These are phyloP conservation scores for Ectemnius cavifrons DNA, from an alignment of 2,888 invertebrate species.

Conservation along the genomic window DNA sequence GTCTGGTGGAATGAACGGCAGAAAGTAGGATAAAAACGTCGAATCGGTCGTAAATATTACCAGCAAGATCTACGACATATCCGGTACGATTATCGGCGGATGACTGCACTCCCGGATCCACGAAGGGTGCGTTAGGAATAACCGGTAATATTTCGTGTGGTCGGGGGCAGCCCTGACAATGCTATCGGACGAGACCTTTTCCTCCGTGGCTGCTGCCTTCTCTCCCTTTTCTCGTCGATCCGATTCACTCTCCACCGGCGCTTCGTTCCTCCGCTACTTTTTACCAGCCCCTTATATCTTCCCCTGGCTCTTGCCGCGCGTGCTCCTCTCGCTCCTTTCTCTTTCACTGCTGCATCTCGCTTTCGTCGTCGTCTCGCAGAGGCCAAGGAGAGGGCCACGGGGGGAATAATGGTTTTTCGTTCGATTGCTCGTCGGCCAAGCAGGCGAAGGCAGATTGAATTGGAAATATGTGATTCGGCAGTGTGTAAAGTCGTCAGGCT, in stretches of 20 bases:
- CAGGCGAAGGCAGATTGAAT: conserved; percentile 68
- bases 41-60: conserved; percentile 64
- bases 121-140: conserved; percentile 57
- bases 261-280: conserved; percentile 3
- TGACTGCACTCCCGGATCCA: conserved; percentile 51
- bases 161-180: conserved; percentile 65
- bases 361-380: conserved; percentile 37
- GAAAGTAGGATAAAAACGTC: conserved; percentile 7
- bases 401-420: conserved; percentile 71
- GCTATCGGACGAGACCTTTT: conserved; percentile 60
- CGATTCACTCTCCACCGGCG: conserved; percentile 43
- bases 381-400: conserved; percentile 40
- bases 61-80: conserved; percentile 65
- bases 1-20: background rate
- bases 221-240: conserved; percentile 34
- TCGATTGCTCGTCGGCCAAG: conserved; percentile 60
- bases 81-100: conserved; percentile 69
- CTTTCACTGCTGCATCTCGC: conserved; percentile 13
- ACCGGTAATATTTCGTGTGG: conserved; percentile 72
- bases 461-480: conserved; percentile 73
- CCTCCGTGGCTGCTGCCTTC: conserved; percentile 16
- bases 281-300: conserved; percentile 11
- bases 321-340: conserved; percentile 1
- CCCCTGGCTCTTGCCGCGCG: background rate
- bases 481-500: conserved; percentile 70